These are phyloP conservation scores for Machaerirhynchus nigripectus DNA, from an alignment of 2,113 vertebrate species.

Conservation along the genomic window DNA sequence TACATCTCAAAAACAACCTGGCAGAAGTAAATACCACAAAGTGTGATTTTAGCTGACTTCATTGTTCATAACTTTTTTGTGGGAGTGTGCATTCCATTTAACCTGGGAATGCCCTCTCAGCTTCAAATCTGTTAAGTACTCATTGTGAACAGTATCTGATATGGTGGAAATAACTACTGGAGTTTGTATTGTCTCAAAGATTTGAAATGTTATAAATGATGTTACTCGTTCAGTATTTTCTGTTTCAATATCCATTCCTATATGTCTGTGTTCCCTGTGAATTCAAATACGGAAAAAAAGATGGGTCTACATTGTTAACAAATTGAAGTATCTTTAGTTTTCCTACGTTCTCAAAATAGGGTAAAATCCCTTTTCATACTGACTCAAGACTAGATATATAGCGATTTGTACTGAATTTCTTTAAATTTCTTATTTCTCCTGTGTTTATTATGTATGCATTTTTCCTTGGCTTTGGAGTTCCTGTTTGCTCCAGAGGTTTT, in stretches of 20 bases:
- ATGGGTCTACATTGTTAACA: not conserved
- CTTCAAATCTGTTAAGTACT: not conserved
- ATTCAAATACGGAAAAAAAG: not conserved
- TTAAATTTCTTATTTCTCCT: not conserved
- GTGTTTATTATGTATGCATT: not conserved
- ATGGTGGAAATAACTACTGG: not conserved
- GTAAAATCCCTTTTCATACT: not conserved
- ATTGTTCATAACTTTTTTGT: not conserved
- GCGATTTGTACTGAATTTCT: not conserved
- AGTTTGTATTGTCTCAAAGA: not conserved
- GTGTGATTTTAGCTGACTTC: not conserved
- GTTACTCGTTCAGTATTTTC: not conserved
- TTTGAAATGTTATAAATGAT: not conserved
- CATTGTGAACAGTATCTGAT: not conserved
- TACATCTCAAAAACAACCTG: not conserved
- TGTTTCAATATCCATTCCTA: not conserved
- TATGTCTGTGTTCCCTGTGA: not conserved
- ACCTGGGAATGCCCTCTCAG: not conserved
- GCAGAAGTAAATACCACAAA: not conserved
- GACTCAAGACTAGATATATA: not conserved
- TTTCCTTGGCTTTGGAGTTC: not conserved
- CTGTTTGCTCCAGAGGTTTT: not conserved
- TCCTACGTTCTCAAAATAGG: not conserved
- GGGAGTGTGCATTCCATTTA: not conserved
- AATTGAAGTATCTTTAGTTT: not conserved